A percentile compares a stretch with the other conserved stretches of the same genome.
Evolutionary conservation across 2,888 invertebrate species (phyloP).

Genomic region (Rugalucina vietnamica): DNA sequence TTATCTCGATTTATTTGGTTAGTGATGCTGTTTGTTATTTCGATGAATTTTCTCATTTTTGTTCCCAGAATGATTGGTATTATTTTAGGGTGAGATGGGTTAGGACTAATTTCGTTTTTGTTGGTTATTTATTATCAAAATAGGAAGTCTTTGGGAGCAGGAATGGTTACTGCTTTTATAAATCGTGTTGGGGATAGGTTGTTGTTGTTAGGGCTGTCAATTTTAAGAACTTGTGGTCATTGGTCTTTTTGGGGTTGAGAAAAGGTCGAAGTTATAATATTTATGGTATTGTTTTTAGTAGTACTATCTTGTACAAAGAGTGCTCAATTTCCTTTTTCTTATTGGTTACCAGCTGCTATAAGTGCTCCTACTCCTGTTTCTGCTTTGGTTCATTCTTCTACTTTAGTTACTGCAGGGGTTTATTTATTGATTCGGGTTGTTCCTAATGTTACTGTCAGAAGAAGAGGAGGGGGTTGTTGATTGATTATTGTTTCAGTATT

Average conservation of each 20-base stretch:
- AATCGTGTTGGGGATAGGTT: constrained; percentile 91
- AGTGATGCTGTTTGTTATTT: constrained; percentile 88
- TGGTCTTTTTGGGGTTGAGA: constrained; percentile 64
- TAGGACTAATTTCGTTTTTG: constrained; percentile 90
- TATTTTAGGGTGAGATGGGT: constrained; percentile 90
- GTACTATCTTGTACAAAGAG: constrained; percentile 90
- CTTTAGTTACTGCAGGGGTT: constrained; percentile 91
- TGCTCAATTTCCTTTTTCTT: constrained; percentile 92
- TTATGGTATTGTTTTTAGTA: constrained; percentile 45
- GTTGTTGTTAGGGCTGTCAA: constrained; percentile 85
- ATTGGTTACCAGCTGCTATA: constrained; percentile 90
- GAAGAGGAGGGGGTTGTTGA: constrained; percentile 84
- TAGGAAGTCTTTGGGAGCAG: constrained; percentile 88
- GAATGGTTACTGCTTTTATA: constrained; percentile 89
- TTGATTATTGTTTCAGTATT: constrained; percentile 85
- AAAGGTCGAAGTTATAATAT: neutral
- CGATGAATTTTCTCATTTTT: constrained; percentile 89
- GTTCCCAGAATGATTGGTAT: constrained; percentile 89
- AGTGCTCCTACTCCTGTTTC: constrained; percentile 91
- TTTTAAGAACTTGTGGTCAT: constrained; percentile 81
- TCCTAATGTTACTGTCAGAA: constrained; percentile 84
- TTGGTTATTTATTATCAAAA: constrained; percentile 90
- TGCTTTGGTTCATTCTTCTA: constrained; percentile 91
- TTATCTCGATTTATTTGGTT: constrained; percentile 88
- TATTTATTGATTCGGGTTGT: constrained; percentile 90